These are phyloP conservation scores for Clanis bilineata DNA, from an alignment of 2,888 invertebrate genomes.

Conservation along the genomic window DNA sequence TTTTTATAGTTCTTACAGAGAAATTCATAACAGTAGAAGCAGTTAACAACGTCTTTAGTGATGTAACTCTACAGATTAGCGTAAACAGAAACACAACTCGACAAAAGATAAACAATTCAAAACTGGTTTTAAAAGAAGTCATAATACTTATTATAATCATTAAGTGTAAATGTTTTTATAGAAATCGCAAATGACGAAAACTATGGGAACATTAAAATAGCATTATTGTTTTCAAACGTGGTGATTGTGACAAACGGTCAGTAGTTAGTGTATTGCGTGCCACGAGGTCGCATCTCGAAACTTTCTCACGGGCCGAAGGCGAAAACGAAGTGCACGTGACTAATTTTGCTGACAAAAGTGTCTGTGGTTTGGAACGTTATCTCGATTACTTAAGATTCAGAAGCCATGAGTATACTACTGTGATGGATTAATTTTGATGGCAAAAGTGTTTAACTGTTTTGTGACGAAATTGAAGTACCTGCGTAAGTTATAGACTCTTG, in stretches of 20 bases:
- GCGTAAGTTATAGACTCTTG: no score
- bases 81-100: not conserved
- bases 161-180: not conserved
- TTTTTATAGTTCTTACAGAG: no score
- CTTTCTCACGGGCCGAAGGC: conserved; percentile 33
- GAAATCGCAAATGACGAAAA: not conserved
- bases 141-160: not conserved
- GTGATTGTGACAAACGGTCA: conserved; percentile 16
- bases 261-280: conserved; percentile 33
- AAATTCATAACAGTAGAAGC: no score
- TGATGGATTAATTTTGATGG: not conserved
- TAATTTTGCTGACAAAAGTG: conserved; percentile 20
- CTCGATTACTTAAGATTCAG: not conserved
- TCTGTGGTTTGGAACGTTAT: not conserved
- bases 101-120: not conserved
- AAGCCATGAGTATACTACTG: not conserved
- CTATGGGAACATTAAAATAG: conserved; percentile 22
- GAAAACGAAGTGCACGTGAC: conserved; percentile 23
- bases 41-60: no score
- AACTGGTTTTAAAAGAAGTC: not conserved
- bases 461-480: no score
- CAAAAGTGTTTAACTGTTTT: not conserved
- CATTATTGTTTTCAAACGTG: conserved; percentile 18
- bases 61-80: no score
- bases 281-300: conserved; percentile 31